Percentiles rank a stretch among this genome's conserved stretches.
Conservation (phyloP, 1,140 invertebrate genomes). For the Hyles euphorbiae region DNA sequence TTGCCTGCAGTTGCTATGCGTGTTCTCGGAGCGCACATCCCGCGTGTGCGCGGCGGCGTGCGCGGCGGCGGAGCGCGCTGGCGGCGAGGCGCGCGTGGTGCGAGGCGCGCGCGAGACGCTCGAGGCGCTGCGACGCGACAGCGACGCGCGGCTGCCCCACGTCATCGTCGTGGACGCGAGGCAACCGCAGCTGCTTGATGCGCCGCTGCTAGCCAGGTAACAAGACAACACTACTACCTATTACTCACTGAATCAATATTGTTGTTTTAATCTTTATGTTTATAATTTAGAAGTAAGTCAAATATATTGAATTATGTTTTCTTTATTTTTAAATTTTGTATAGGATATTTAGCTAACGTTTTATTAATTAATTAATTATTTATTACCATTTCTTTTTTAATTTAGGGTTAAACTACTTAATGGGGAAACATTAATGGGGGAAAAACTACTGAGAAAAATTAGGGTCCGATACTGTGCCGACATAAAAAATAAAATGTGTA, state of each 20-base stretch:
- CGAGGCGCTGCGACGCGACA: conserved; percentile 55
- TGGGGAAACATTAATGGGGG: no score
- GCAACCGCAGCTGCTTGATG: conserved; percentile 55
- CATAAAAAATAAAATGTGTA: no score
- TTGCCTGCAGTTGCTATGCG: conserved; percentile 57
- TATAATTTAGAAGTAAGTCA: no score
- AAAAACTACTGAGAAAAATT: no score
- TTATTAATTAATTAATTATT: no score
- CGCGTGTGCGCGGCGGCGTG: conserved; percentile 61
- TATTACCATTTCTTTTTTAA: no score
- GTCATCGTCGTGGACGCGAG: conserved; percentile 59
- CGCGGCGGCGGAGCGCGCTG: conserved; percentile 47
- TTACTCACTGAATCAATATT: background rate
- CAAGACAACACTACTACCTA: conserved; percentile 5
- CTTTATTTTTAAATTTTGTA: background rate
- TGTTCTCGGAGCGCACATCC: conserved; percentile 60
- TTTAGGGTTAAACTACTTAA: no score
- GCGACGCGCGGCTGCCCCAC: conserved; percentile 47
- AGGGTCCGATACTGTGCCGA: no score
- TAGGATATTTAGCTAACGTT: no score
- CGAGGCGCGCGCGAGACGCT: conserved; percentile 50
- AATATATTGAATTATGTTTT: no score
- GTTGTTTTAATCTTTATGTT: background rate
- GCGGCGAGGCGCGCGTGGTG: conserved; percentile 52
- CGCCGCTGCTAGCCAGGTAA: conserved; percentile 50